A percentile compares a stretch with the other conserved stretches of the same genome.
These are phyloP conservation scores for Thamnaconus septentrionalis DNA, from an alignment of 2,113 vertebrate species.

Conservation along the genomic window DNA sequence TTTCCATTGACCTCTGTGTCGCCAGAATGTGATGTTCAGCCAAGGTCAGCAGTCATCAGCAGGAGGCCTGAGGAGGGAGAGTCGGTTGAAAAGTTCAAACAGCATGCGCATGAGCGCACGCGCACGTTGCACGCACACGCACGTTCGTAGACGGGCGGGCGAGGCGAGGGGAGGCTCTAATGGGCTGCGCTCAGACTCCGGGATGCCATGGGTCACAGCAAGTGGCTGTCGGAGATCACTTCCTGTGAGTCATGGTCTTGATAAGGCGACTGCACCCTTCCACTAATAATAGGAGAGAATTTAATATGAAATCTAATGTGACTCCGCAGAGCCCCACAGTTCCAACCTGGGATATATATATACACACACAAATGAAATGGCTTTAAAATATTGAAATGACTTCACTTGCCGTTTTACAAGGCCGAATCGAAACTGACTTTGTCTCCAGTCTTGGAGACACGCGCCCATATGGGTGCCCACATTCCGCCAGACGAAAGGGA, in stretches of 20 bases:
- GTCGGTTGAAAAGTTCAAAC: conserved; percentile 71
- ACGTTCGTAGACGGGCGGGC: conserved; percentile 20
- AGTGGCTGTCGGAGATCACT: conserved; percentile 40
- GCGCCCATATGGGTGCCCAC: conserved; percentile 16
- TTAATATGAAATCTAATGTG: conserved; percentile 36
- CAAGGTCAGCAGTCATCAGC: conserved; percentile 70
- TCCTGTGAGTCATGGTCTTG: conserved; percentile 9
- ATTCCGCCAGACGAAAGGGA: conserved; percentile 52
- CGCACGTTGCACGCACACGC: conserved; percentile 12
- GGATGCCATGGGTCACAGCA: conserved; percentile 34
- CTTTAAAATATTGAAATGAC: conserved; percentile 43
- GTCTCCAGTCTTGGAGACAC: conserved; percentile 25
- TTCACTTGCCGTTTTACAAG: conserved; percentile 33
- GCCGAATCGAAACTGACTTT: conserved; percentile 50
- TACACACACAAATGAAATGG: conserved; percentile 12
- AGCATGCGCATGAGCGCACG: conserved; percentile 32
- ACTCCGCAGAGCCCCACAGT: too few relatives aligned
- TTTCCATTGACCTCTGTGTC: conserved; percentile 49
- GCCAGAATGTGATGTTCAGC: conserved; percentile 55
- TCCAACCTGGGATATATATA: too few relatives aligned
- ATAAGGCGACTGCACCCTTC: conserved; percentile 15
- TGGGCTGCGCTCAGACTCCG: conserved; percentile 31
- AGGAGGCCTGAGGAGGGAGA: conserved; percentile 46
- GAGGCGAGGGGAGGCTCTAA: conserved; percentile 16
- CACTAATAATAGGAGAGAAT: conserved; percentile 29